A percentile compares a stretch with the other conserved stretches of the same genome.
These are phyloP conservation scores for Helicoverpa armigera DNA, from an alignment of 1,140 invertebrate species.

Conservation along the genomic window DNA sequence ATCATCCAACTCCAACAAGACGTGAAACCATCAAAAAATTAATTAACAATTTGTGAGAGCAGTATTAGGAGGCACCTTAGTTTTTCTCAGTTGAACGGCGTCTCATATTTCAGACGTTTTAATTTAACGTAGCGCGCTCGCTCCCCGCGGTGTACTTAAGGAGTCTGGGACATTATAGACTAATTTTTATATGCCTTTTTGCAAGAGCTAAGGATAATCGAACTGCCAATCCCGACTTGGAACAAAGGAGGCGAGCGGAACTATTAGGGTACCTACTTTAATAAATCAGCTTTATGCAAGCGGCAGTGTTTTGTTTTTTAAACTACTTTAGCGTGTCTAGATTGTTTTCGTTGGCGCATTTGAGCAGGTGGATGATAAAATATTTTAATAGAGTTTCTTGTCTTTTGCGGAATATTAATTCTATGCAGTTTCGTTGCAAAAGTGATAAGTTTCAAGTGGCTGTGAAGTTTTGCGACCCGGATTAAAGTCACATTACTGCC, in stretches of 20 bases:
- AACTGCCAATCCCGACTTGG: slow-evolving; percentile 81
- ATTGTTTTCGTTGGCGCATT: not conserved
- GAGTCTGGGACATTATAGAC: slow-evolving; percentile 81
- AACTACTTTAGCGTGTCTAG: not conserved
- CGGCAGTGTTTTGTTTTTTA: slow-evolving; percentile 35
- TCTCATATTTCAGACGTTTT: slow-evolving; percentile 78
- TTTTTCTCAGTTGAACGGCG: slow-evolving; percentile 70
- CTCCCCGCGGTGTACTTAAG: slow-evolving; percentile 79
- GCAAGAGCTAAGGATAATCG: slow-evolving; percentile 79
- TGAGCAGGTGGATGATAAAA: slow-evolving; percentile 9
- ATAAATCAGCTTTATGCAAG: slow-evolving; percentile 62
- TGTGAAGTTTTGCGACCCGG: no score
- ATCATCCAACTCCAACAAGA: not conserved
- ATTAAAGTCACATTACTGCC: no score
- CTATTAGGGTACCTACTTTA: slow-evolving; percentile 70
- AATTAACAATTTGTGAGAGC: slow-evolving; percentile 34
- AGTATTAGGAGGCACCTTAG: slow-evolving; percentile 64
- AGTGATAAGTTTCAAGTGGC: no score
- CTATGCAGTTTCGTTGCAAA: no score
- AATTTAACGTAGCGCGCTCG: slow-evolving; percentile 69
- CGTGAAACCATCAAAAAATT: slow-evolving; percentile 9
- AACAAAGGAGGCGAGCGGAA: slow-evolving; percentile 73
- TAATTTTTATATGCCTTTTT: slow-evolving; percentile 83
- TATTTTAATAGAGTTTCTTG: not conserved
- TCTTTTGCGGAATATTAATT: not conserved